phyloP scores from a whole-genome alignment of 2,113 vertebrate species.

The Indri indri region DNA sequence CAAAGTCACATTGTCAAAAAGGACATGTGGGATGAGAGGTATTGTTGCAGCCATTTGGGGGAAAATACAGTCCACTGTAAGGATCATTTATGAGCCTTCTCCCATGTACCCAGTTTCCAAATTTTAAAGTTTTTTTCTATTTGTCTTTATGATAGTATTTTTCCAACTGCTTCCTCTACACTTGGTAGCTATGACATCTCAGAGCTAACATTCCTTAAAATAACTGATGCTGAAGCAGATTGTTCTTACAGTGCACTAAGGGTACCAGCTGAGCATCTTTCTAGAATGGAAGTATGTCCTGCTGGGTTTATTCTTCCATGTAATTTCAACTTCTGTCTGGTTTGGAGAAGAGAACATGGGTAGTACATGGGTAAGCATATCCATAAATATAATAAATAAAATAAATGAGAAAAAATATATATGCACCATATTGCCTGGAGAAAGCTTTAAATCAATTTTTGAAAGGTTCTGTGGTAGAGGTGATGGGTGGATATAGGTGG shows the following conservation, averaged over 20 bases:
- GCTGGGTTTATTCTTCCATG: background rate
- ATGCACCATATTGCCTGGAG: background rate
- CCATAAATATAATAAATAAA: conserved; percentile 29
- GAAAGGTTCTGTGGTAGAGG: background rate
- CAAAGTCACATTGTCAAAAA: background rate
- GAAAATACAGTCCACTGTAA: background rate
- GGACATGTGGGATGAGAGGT: background rate
- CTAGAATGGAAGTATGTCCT: background rate
- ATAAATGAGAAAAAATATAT: background rate
- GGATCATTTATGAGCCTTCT: background rate
- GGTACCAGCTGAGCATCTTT: background rate
- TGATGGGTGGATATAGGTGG: background rate
- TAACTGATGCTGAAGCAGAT: conserved; percentile 10
- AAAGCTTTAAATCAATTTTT: background rate
- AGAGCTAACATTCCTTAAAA: conserved; percentile 35
- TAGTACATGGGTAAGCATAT: background rate
- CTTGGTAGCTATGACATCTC: background rate
- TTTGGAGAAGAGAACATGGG: conserved; percentile 46
- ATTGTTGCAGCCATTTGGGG: conserved; percentile 4
- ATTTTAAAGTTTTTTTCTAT: background rate
- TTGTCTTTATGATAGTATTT: conserved; percentile 26
- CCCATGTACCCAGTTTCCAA: background rate
- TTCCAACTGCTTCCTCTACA: background rate
- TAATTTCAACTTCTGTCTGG: background rate
- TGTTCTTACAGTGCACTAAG: background rate